Base-by-base conservation (phyloP, 2,113 vertebrate species). In the Zeus faber region DNA sequence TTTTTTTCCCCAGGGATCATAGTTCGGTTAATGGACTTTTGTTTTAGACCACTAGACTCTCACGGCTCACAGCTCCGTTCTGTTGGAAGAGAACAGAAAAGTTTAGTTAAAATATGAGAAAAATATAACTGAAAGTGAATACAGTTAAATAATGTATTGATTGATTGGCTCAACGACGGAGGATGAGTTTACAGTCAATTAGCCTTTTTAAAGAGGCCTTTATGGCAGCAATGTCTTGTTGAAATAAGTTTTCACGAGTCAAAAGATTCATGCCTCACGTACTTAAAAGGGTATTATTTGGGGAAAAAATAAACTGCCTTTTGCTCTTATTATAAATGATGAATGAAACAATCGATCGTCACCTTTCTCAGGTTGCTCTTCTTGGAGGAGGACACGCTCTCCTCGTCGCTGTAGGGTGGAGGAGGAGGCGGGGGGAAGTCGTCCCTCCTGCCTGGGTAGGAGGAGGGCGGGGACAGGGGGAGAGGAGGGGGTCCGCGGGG, bases 11-110 rank as follows among this genome's bases (percentile, higher is more conserved):
- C 13, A 11, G 2, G 22, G 39, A 9, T 0, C 0, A 8, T 39
- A 33, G 10, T 31, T 47, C 18, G 13, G n/a, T n/a, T 76, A 1
- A 9, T 10, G 25, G 3, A 10, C 20, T n/a, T 2, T 47, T 91
- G 64, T 37, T 20, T 33, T 50, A 95, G 67, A 96, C 94, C 54
- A 96, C 91, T 68, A 96, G 79, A 76, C 94, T 96, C 70, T 95
- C 93, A 2, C 93, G 88, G 69, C 94, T 96, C 74, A 94, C 89
- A 11, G 90, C 92, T 76, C 91, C 88, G 50, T 92, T 92, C 93
- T 96, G 89, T 2, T 80, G 74, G n/a, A 74, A 2, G 76, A 52
- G 53, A 25, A 44, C 17, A 13, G 18, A 43, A 7, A 13, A 43
- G 11, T 23, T 20, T 6, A 43, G 6, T 5, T 16, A 10, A 7